Conservation (phyloP, 2,113 vertebrate genomes). For the Amazona guildingii region DNA sequence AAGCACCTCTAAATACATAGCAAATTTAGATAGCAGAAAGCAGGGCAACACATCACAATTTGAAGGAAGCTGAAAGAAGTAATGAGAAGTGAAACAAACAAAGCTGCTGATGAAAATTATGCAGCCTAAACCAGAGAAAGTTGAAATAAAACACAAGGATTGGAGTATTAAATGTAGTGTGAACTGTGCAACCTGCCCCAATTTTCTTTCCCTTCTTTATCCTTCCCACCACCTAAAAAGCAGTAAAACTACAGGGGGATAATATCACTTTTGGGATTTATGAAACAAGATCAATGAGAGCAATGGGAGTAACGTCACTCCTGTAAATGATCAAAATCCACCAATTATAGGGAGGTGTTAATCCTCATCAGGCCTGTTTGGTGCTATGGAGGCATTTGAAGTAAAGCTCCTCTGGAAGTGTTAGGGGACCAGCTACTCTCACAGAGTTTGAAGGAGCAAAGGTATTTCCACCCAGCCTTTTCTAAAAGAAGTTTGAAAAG, state of each 20-base stretch:
- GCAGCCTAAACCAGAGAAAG: conserved; percentile 49
- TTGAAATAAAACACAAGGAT: conserved; percentile 38
- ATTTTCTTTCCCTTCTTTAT: neutral
- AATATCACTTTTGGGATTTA: conserved; percentile 60
- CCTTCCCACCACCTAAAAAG: conserved; percentile 45
- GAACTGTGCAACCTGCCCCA: neutral
- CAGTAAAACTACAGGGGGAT: conserved; percentile 38
- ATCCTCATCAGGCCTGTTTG: conserved; percentile 57
- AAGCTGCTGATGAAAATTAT: conserved; percentile 43
- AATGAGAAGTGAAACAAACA: conserved; percentile 37
- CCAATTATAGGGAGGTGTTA: conserved; percentile 65
- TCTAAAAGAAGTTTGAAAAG: neutral
- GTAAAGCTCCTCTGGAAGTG: conserved; percentile 33
- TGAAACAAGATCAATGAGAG: conserved; percentile 61
- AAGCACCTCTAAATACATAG: conserved; percentile 59
- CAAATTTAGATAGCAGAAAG: conserved; percentile 38
- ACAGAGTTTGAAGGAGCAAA: neutral
- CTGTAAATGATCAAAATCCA: conserved; percentile 58
- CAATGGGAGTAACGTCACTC: conserved; percentile 56
- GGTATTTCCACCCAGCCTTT: neutral
- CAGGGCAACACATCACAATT: conserved; percentile 10
- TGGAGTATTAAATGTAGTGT: neutral
- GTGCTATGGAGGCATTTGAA: conserved; percentile 45
- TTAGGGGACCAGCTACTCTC: conserved; percentile 19
- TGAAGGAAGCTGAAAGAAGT: conserved; percentile 14